These are phyloP conservation scores for Hoplodrina blanda DNA, from an alignment of 2,888 invertebrate genomes.

Conservation along the genomic window DNA sequence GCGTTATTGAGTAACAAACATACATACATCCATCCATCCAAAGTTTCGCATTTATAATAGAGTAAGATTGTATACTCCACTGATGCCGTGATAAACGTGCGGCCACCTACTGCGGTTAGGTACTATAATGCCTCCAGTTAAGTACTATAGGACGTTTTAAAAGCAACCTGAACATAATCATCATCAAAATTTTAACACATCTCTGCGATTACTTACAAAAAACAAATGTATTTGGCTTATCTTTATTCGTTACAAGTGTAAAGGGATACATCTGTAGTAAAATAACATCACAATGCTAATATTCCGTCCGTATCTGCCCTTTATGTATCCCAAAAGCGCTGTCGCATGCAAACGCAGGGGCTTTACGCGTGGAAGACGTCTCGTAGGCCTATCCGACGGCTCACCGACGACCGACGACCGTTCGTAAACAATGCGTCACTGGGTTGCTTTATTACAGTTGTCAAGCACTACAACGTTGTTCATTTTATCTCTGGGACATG, in stretches of 20 bases:
- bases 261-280: constrained; percentile 44
- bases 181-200: constrained; percentile 9
- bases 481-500: constrained; percentile 66
- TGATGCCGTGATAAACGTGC: too few species aligned
- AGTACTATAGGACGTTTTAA: neutral
- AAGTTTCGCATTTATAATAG: too few species aligned
- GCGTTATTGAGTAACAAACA: too few species aligned
- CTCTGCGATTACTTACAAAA: constrained; percentile 14
- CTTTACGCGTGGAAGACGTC: constrained; percentile 51
- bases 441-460: constrained; percentile 67
- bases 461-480: constrained; percentile 65
- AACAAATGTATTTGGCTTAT: constrained; percentile 35
- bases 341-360: constrained; percentile 59
- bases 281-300: constrained; percentile 48
- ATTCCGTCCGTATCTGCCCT: constrained; percentile 49
- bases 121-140: too few species aligned
- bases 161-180: neutral
- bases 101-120: too few species aligned
- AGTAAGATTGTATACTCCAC: too few species aligned
- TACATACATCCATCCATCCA: too few species aligned
- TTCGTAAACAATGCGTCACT: constrained; percentile 64
- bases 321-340: constrained; percentile 52
- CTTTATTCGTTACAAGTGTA: constrained; percentile 48
- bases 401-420: constrained; percentile 54
- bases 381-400: constrained; percentile 45